phyloP scores from a whole-genome alignment of 2,888 invertebrate genomes.

The Cephonodes hylas region DNA sequence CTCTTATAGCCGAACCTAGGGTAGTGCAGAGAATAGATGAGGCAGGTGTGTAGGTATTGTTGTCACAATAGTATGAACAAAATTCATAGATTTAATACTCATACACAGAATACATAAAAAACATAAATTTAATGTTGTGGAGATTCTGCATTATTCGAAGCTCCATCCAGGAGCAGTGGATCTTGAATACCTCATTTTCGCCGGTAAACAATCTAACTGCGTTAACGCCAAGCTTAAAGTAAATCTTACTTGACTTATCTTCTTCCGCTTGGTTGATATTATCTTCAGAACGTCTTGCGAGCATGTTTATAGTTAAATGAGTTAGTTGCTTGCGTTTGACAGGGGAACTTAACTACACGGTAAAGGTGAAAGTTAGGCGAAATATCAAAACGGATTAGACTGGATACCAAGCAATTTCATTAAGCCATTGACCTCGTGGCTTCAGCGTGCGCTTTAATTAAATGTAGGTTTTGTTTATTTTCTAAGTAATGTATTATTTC shows the following conservation, averaged over 20 bases:
- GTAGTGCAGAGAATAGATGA: no score
- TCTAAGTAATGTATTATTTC: no score
- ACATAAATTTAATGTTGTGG: no score
- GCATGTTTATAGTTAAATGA: conserved; percentile 12
- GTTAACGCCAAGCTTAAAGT: conserved; percentile 46
- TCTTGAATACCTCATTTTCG: conserved; percentile 14
- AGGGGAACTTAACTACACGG: conserved; percentile 8
- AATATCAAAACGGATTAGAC: background rate
- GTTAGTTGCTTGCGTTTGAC: conserved; percentile 10
- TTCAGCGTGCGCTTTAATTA: no score
- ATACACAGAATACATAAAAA: no score
- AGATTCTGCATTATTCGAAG: no score
- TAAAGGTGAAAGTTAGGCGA: background rate
- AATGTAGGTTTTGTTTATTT: no score
- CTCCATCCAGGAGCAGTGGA: conserved; percentile 13
- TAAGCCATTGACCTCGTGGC: no score
- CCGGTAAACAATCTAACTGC: conserved; percentile 45
- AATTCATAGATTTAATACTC: no score
- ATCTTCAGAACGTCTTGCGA: conserved; percentile 13
- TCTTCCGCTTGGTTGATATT: conserved; percentile 20
- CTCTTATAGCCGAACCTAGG: no score
- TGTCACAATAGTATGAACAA: no score
- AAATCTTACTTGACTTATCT: conserved; percentile 59
- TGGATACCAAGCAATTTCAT: background rate
- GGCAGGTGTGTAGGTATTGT: no score